Percentiles rank a stretch among this genome's conserved stretches.
phyloP scores from a whole-genome alignment of 2,113 vertebrate genomes.

The Candoia aspera region DNA sequence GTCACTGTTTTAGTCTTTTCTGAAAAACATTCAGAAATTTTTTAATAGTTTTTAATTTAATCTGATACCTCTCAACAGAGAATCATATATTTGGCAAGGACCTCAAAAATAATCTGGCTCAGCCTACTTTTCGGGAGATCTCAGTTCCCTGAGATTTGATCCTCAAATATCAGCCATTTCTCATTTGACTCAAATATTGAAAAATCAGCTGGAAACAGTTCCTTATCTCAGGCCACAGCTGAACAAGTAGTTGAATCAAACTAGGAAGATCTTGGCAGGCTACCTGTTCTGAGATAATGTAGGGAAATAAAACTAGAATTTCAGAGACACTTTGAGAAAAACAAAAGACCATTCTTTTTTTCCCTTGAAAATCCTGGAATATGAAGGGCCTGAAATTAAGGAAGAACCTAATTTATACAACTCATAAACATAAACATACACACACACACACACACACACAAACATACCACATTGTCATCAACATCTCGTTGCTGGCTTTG shows the following conservation, averaged over 20 bases:
- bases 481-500: neutral
- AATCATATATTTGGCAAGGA: neutral
- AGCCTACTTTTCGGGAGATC: neutral
- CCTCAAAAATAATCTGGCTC: neutral
- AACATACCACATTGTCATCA: neutral
- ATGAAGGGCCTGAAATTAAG: neutral
- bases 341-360: neutral
- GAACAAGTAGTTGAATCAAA: neutral
- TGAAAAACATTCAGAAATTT: neutral
- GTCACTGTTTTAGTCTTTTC: neutral
- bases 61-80: neutral
- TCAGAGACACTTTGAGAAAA: neutral
- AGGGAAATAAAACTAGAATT: neutral
- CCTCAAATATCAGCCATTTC: neutral
- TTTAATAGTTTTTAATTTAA: neutral
- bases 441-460: neutral
- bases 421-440: neutral
- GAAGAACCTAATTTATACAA: neutral
- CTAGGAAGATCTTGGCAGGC: neutral
- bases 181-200: neutral
- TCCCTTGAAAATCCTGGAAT: neutral
- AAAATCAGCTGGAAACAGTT: neutral
- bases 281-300: neutral
- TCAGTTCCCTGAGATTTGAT: neutral
- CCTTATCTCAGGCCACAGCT: neutral